Base-by-base conservation (phyloP, 2,113 vertebrate species). In the Planiliza haematocheilus region DNA sequence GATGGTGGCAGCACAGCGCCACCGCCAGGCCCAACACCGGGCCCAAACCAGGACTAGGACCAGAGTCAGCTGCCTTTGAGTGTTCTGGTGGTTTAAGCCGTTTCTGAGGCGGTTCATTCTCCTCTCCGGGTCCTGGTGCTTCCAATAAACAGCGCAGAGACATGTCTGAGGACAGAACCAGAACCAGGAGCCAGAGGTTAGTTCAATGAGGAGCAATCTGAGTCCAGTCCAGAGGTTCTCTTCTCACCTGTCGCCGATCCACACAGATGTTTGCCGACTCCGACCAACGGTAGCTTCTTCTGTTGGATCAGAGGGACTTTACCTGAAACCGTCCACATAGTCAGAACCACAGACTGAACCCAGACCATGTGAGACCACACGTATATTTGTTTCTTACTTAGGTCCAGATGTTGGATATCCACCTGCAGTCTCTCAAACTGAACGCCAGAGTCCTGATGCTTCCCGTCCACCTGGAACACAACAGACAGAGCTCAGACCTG, bases 1-100 rank as follows among this genome's bases (percentile, higher is more conserved):
- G 95, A 80, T 99, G 97, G 88, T 99, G 98, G 86, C 98, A 99
- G 89, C 97, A 99, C 65, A 99, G 89, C 0, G 97, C 97, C 79
- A 99, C 93, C 21, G 92, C 94, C 81, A 99, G 42, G 38, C 91
- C 88, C 9, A 79, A 39, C 7, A 91, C 79, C 0, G 59, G 50
- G 1, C 38, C 37, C 2, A 30, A 49, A 13, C 21, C 52, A 4
- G 24, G 39, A 48, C 21, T 46, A 1, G 45, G n/a, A 43, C 30
- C 10, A 0, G 39, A 2, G 4, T 13, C 39, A 2, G 63, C 36
- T 49, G 61, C 7, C 16, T 30, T 24, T 4, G 16, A 50, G 13
- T 34, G 64, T 45, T 56, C 42, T 34, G 75, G 91, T 79, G 66
- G 84, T 86, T 86, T 96, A 24, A 76, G 21, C 13, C 94, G 93